These are phyloP conservation scores for Melospiza melodia DNA, from an alignment of 2,113 vertebrate genomes.

Conservation along the genomic window DNA sequence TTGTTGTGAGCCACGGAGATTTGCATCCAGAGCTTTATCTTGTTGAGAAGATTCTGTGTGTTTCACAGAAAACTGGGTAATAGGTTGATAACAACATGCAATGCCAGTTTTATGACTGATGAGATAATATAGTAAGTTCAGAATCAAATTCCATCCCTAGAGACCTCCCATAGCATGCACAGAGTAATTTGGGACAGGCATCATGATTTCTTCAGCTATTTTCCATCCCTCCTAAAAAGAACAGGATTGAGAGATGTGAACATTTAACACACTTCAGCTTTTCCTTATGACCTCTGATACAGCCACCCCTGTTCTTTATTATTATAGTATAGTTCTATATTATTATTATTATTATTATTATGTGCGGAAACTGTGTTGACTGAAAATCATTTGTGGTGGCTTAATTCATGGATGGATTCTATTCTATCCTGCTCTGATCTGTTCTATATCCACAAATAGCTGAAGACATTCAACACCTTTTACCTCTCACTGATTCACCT, in stretches of 20 bases:
- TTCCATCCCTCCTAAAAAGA: not conserved
- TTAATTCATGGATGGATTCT: not conserved
- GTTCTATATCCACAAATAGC: not conserved
- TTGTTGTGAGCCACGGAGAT: not conserved
- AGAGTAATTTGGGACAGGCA: not conserved
- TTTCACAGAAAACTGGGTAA: not conserved
- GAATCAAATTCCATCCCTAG: not conserved
- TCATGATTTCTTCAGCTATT: not conserved
- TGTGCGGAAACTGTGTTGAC: not conserved
- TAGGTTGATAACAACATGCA: not conserved
- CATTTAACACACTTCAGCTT: not conserved
- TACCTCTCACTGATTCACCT: conserved; percentile 13
- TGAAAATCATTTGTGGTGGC: conserved; percentile 1
- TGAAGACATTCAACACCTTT: conserved; percentile 33
- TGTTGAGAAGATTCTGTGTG: not conserved
- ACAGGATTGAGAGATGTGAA: not conserved
- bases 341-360: too few species aligned
- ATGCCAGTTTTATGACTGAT: not conserved
- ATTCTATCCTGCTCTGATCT: not conserved
- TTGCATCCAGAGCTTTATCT: not conserved
- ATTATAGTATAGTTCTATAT: not conserved
- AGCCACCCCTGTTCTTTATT: not conserved
- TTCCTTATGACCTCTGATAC: not conserved
- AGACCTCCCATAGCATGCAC: not conserved
- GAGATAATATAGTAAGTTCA: not conserved